Evolutionary conservation across 2,797 vertebrate species (phyloP), one percentile per base, ranked within the genome.

Genomic region (Schizopygopsis pylzovi): DNA sequence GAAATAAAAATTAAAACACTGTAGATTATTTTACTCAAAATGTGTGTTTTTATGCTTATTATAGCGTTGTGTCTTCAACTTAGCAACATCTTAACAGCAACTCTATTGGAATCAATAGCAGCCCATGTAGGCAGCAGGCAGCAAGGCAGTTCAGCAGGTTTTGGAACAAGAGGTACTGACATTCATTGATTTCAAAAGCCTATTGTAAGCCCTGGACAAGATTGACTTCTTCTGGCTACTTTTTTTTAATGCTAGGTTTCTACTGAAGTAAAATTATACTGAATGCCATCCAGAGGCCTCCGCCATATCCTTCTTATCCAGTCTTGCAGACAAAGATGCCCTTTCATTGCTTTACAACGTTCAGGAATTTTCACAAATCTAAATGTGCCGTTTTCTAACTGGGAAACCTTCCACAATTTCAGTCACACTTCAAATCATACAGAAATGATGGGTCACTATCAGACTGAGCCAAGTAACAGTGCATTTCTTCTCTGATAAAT

Each of bases 381-480:
- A 54, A 47, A 79, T 81, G 56, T 83, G 28, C 7, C 71, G 43
- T 80, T 81, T 41, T 49, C 43, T 72, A 22, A 83, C 79, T 56
- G 75, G 80, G 56, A 88, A 85, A 73, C 47, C 25, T 49, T 77
- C 80, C 52, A 86, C 71, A 61, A 49, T 61, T 82, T 59, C 81
- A 80, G 72, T 73, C 61, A 75, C 59, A 68, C 67, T 75, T 86
- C 59, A 83, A 83, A 73, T 83, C 84, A 80, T 70, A 79, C 78
- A 82, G 70, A 86, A 86, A 88, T 85, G 25, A 88, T 67, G 83
- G 86, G 83, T 85, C 79, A 82, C 76, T 39, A 28, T 39, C 18
- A 12, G 67, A 79, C 54, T 85, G 65, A 78, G 65, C 43, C 15
- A 79, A 68, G 56, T 79, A 88, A 79, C 75, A 59, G 45, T 45